phyloP scores from a whole-genome alignment of 2,113 vertebrate species.

The Craseonycteris thonglongyai region DNA sequence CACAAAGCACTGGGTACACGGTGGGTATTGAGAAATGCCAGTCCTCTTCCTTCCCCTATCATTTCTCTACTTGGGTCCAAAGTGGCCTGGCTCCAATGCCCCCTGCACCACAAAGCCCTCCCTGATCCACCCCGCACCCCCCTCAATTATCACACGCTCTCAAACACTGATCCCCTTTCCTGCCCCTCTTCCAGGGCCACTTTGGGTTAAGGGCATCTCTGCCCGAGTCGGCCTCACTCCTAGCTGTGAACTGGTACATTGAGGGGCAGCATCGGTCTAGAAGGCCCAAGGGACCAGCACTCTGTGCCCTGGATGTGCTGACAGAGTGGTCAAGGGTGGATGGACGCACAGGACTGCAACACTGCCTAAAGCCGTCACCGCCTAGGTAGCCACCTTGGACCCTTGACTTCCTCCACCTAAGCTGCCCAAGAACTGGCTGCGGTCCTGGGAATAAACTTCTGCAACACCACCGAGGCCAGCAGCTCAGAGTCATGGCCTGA shows the following conservation, averaged over 20 bases:
- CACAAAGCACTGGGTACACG: not conserved
- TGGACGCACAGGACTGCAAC: not conserved
- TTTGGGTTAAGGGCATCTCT: not conserved
- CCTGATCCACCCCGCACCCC: rapidly evolving
- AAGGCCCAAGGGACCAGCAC: not conserved
- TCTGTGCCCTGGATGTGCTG: not conserved
- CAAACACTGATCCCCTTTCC: not conserved
- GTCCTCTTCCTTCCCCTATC: not conserved
- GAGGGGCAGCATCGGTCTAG: not conserved
- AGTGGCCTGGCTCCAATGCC: not conserved
- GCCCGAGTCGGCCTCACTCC: not conserved
- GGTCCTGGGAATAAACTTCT: not conserved
- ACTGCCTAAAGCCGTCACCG: not conserved
- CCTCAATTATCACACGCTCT: not conserved
- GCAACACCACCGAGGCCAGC: not conserved
- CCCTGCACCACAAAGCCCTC: not conserved
- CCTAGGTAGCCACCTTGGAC: not conserved
- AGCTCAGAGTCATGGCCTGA: not conserved
- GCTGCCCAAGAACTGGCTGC: not conserved
- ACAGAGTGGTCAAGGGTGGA: not conserved
- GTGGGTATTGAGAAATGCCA: rapidly evolving
- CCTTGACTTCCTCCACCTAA: not conserved
- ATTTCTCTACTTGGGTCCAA: not conserved
- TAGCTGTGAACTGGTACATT: not conserved
- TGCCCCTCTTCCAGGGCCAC: not conserved